Percentiles rank a stretch among this genome's conserved stretches.
These are phyloP conservation scores for Noctilio leporinus DNA, from an alignment of 2,113 vertebrate genomes.

Conservation along the genomic window DNA sequence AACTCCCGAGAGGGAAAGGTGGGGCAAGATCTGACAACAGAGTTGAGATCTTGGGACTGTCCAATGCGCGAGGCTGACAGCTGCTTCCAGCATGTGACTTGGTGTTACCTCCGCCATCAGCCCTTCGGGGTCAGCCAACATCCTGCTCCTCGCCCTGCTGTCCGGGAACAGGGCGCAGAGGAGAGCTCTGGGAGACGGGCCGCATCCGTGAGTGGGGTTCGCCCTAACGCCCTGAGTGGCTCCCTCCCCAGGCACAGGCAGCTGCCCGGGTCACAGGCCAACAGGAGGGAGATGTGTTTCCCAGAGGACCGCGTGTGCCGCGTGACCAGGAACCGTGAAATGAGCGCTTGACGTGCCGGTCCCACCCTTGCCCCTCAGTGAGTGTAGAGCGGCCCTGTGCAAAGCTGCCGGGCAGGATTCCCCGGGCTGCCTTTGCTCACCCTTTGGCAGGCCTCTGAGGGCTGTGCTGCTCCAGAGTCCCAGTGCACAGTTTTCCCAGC, in stretches of 20 bases:
- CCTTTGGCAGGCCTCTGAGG: background rate
- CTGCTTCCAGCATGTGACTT: background rate
- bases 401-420: background rate
- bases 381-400: background rate
- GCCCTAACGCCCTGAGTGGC: background rate
- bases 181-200: background rate
- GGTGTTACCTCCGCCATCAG: background rate
- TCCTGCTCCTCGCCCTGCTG: background rate
- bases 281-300: background rate
- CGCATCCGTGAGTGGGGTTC: background rate
- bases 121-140: background rate
- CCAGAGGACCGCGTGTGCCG: no score
- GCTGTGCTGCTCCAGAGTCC: background rate
- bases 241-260: background rate
- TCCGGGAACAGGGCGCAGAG: background rate
- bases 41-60: background rate
- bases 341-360: background rate
- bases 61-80: background rate
- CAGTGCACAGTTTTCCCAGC: background rate
- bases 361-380: fast-evolving
- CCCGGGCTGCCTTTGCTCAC: background rate
- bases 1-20: background rate
- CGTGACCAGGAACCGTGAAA: background rate
- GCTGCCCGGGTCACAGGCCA: background rate
- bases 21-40: background rate